Conservation (phyloP, 2,797 vertebrate species). For the Synaphobranchus kaupii region DNA sequence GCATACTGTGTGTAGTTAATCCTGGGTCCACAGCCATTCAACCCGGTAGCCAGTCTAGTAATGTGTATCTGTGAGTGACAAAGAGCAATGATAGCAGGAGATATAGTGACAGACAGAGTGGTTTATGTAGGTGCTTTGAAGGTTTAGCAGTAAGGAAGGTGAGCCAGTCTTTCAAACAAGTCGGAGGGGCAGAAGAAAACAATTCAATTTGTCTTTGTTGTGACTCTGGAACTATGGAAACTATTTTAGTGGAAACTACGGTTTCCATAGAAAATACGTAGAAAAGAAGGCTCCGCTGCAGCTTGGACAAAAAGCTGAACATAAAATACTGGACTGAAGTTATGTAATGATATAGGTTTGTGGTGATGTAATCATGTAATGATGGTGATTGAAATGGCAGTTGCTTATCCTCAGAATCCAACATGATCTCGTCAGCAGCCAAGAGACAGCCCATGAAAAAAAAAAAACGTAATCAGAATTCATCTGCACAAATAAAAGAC, state of each 20-base stretch:
- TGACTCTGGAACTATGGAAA: not conserved
- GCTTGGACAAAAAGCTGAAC: not conserved
- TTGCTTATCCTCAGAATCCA: conserved; percentile 15
- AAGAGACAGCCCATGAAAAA: not conserved
- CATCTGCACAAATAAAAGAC: not conserved
- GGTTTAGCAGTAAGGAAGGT: conserved; percentile 33
- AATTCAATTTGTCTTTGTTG: not conserved
- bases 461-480: not conserved
- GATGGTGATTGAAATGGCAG: conserved; percentile 6
- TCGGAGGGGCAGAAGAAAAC: conserved; percentile 18
- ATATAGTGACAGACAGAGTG: conserved; percentile 26
- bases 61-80: conserved; percentile 30
- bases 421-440: not conserved
- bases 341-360: not conserved
- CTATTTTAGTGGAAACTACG: not conserved
- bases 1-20: conserved; percentile 13
- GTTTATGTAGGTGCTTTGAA: conserved; percentile 36
- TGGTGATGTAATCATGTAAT: not conserved
- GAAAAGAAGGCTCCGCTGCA: not conserved
- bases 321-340: not conserved
- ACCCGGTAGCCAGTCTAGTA: conserved; percentile 7
- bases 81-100: conserved; percentile 7
- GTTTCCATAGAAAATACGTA: not conserved
- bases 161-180: not conserved
- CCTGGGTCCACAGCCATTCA: not conserved